A percentile compares a stretch with the other conserved stretches of the same genome.
Conservation (phyloP, 2,797 vertebrate genomes). For the Cossypha dichroa region DNA sequence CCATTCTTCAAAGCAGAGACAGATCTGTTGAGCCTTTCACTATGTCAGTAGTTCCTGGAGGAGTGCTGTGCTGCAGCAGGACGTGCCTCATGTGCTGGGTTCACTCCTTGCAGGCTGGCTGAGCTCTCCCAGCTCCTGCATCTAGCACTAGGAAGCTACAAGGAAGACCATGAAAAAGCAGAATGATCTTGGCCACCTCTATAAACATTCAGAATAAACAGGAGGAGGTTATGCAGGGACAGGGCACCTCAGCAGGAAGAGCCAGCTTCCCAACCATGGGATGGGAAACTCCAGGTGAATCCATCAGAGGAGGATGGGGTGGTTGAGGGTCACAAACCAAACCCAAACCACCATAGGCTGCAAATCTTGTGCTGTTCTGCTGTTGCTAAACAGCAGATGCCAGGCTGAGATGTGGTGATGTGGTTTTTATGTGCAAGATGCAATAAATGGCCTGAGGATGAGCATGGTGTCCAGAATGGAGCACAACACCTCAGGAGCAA, state of each 20-base stretch:
- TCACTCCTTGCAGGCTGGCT: background rate
- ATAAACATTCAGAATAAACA: background rate
- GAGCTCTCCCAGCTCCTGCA: background rate
- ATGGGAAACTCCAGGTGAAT: background rate
- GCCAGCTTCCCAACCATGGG: background rate
- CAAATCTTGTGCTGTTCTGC: background rate
- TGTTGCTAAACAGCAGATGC: background rate
- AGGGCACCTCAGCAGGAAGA: background rate
- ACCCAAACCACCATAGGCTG: background rate
- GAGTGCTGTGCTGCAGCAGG: background rate
- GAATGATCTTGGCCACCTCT: background rate
- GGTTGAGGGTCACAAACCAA: background rate
- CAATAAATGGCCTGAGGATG: background rate
- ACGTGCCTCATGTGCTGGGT: background rate
- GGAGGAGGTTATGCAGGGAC: background rate
- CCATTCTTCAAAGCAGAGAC: background rate
- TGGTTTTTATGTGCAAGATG: background rate
- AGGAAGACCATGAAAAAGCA: background rate
- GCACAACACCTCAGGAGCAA: background rate
- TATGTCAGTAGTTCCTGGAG: background rate
- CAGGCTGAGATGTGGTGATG: background rate
- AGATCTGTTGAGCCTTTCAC: background rate
- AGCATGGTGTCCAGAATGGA: rapidly evolving
- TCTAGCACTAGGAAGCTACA: background rate
- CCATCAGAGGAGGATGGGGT: background rate